A percentile compares a stretch with the other conserved stretches of the same genome.
Evolutionary conservation across 2,888 invertebrate genomes (phyloP).

Genomic region (Hoplodrina ambigua): DNA sequence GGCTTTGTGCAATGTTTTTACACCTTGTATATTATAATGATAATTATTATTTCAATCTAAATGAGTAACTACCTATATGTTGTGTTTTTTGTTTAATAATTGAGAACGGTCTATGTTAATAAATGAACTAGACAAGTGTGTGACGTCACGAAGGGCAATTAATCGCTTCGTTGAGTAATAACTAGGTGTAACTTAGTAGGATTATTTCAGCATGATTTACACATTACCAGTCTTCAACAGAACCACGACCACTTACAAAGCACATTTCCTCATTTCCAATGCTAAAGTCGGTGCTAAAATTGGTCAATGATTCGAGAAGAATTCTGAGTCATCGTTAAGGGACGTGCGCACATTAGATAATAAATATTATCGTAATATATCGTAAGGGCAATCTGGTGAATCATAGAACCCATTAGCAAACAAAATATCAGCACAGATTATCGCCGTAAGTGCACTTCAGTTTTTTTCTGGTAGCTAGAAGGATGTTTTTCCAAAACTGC

Average conservation of each 20-base stretch:
- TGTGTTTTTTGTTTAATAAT: constrained; percentile 23
- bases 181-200: constrained; percentile 28
- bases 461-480: constrained; percentile 15
- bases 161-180: constrained; percentile 37
- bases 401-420: constrained; percentile 27
- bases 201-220: constrained; percentile 23
- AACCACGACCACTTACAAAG: background rate
- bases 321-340: constrained; percentile 12
- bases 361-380: constrained; percentile 13
- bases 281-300: no score
- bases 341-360: constrained; percentile 36
- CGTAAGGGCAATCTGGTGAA: constrained; percentile 17
- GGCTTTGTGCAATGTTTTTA: background rate
- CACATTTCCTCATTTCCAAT: background rate
- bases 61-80: constrained; percentile 13
- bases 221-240: background rate
- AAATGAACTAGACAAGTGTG: constrained; percentile 25
- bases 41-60: constrained; percentile 1
- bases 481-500: background rate
- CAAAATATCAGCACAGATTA: constrained; percentile 20
- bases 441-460: constrained; percentile 17
- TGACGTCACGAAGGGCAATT: constrained; percentile 41
- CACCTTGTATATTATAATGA: background rate
- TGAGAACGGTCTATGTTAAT: constrained; percentile 31
- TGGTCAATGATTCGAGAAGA: constrained; percentile 4